Base-by-base conservation (phyloP, 92 coral and sea anemone species). In the Phenganax stokvisi region DNA sequence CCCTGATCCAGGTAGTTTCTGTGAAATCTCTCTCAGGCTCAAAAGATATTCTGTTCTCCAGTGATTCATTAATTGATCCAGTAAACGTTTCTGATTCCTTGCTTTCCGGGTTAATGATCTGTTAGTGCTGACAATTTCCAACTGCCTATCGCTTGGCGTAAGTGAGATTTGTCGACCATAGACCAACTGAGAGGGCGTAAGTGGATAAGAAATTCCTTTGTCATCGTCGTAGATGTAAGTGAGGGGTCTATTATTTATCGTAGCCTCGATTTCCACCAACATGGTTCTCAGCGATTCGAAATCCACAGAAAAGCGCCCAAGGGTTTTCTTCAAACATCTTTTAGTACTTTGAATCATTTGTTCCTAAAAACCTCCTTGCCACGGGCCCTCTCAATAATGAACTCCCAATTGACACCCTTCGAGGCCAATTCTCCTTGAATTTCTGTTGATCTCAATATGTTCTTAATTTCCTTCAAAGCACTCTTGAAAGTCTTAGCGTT, bases 121-220 rank as follows among this genome's bases (percentile, higher is more conserved):
- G 16, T 59, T 17, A 25, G 65, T 59, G 65, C 65, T 59, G 65
- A 59, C 65, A 6, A 59, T 59, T 59, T 59, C 65, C 8, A 59
- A 59, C 12, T 59, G 65, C 17, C 12, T 59, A 59, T 59, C 65
- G 12, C 12, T 59, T 6, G 65, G 65, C 7, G 65, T 20, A 20
- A 74, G 10, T 54, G 60, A 9, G 51, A 79, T 69, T 27, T 76
- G 66, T 57, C 87, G 27, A 27, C 85, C 84, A 85, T 79, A 79
- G 10, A 80, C 56, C 0, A 85, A 63, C 51, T 85, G 87, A 6
- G 87, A 77, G 7, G 87, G 87, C 2, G 74, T 69, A 6, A 69
- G 77, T 0, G 59, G 59, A 25, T 53, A 73, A n/a, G 77, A 73
- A 7, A 73, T 52, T 51, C 77, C 77, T 10, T 73, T 31, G 6